phyloP scores from a whole-genome alignment of 2,888 invertebrate genomes.

The Temnothorax ravouxi region DNA sequence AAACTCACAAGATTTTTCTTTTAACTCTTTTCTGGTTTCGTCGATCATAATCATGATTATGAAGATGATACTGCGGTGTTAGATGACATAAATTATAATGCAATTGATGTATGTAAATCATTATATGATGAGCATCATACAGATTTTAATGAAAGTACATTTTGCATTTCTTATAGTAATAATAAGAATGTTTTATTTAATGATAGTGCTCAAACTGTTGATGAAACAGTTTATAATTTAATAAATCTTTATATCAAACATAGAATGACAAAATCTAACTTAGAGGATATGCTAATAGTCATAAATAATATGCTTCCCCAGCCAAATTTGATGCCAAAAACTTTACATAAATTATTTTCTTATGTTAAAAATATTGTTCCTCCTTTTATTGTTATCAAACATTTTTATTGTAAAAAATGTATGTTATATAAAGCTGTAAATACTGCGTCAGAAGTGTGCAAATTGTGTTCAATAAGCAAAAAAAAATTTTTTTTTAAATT shows the following conservation, averaged over 20 bases:
- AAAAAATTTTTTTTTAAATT: too few relatives aligned
- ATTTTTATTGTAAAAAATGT: not conserved
- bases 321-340: slow-evolving; percentile 3
- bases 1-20: not conserved
- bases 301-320: slow-evolving; percentile 15
- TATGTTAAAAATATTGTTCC: not conserved
- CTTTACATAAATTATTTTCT: not conserved
- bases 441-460: not conserved
- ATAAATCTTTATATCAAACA: not conserved
- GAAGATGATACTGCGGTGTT: not conserved
- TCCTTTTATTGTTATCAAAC: not conserved
- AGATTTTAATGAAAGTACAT: not conserved
- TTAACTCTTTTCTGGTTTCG: not conserved
- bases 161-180: not conserved
- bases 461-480: not conserved
- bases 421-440: not conserved
- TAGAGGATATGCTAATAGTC: not conserved
- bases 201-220: not conserved
- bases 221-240: slow-evolving; percentile 3
- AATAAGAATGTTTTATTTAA: not conserved
- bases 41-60: not conserved
- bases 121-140: not conserved
- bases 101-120: not conserved
- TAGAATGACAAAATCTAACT: slow-evolving; percentile 3
- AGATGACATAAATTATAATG: not conserved